Evolutionary conservation across 1,140 invertebrate species (phyloP).

Genomic region (Tetramorium simillimum): DNA sequence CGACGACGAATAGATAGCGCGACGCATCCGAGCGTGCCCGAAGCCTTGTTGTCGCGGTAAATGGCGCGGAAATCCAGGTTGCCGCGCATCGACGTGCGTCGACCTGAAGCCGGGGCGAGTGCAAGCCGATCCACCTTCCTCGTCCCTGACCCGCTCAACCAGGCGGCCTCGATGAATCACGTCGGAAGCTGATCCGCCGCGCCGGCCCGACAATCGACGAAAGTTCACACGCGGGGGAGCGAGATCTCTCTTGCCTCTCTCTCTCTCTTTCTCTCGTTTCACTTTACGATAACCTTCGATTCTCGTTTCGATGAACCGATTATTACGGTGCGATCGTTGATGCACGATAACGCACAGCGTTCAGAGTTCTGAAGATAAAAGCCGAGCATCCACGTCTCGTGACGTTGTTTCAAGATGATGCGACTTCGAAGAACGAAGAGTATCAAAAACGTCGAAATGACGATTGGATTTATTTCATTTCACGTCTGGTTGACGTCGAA

Average conservation of each 20-base stretch:
- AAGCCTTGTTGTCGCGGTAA: slow-evolving; percentile 60
- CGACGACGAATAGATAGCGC: neutral
- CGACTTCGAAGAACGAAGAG: neutral
- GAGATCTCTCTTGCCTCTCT: neutral
- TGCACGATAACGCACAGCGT: neutral
- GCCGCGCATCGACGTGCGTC: slow-evolving; percentile 47
- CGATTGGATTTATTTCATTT: neutral
- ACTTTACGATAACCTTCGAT: slow-evolving; percentile 12
- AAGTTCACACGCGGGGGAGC: slow-evolving; percentile 57
- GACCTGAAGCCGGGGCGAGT: slow-evolving; percentile 63
- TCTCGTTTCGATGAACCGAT: neutral
- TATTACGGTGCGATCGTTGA: no score
- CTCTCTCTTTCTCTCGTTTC: neutral
- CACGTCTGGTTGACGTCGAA: neutral
- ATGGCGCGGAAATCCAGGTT: slow-evolving; percentile 70
- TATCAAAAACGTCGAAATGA: neutral
- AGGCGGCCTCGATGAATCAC: slow-evolving; percentile 73
- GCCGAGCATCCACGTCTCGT: neutral
- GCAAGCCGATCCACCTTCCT: slow-evolving; percentile 21
- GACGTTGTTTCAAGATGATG: neutral
- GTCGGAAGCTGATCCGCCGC: slow-evolving; percentile 61
- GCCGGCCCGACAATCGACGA: slow-evolving; percentile 63
- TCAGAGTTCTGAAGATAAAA: neutral
- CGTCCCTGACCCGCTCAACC: slow-evolving; percentile 73
- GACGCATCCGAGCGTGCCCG: neutral